Conservation (phyloP, 2,797 vertebrate genomes). For the Lagorchestes hirsutus region DNA sequence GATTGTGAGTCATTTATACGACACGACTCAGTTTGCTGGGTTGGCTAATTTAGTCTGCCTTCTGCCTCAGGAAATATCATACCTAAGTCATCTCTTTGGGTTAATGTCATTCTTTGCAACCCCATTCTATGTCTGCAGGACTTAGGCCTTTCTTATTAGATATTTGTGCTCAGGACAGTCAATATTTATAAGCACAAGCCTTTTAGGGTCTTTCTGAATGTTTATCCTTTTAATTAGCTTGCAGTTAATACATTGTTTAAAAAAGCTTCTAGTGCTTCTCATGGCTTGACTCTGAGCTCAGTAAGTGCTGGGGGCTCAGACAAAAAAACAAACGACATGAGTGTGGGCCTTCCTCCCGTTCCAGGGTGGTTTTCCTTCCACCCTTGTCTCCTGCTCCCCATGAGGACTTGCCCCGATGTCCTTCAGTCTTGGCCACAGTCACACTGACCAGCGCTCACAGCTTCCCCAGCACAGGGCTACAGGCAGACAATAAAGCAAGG, state of each 20-base stretch:
- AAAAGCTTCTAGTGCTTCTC: not conserved
- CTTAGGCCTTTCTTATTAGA: conserved; percentile 62
- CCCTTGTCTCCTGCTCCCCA: conserved; percentile 55
- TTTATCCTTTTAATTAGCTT: conserved; percentile 64
- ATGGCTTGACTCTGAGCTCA: conserved; percentile 52
- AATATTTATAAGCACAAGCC: conserved; percentile 48
- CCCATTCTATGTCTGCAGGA: conserved; percentile 33
- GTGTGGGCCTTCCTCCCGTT: conserved; percentile 39
- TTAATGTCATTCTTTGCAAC: conserved; percentile 52
- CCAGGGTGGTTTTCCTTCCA: conserved; percentile 28
- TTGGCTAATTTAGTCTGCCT: not conserved
- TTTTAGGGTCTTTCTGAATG: conserved; percentile 55
- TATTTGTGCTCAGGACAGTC: conserved; percentile 23
- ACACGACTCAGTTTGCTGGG: not conserved
- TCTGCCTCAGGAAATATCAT: not conserved
- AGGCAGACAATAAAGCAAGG: conserved; percentile 48
- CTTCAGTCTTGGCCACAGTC: conserved; percentile 36
- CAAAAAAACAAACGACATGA: conserved; percentile 50
- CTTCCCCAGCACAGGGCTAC: conserved; percentile 38
- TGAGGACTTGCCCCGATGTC: conserved; percentile 32
- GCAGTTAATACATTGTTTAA: conserved; percentile 58
- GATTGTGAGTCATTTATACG: not conserved
- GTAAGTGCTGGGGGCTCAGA: conserved; percentile 23
- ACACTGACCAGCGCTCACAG: conserved; percentile 2
- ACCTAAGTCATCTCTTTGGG: conserved; percentile 32